These are phyloP conservation scores for Epinotia bilunana DNA, from an alignment of 2,888 invertebrate genomes.

Conservation along the genomic window DNA sequence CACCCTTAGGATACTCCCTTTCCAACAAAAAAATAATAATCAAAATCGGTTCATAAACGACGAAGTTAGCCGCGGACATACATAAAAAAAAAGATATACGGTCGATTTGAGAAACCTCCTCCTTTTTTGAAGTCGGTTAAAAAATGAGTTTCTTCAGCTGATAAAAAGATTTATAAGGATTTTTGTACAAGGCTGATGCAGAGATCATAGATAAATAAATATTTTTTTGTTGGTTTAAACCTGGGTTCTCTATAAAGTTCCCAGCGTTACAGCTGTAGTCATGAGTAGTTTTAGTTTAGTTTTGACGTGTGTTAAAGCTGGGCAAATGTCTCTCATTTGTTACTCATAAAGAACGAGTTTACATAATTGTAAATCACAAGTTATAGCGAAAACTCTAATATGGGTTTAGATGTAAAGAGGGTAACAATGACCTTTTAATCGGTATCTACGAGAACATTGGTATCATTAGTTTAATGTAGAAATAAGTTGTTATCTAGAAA, in stretches of 20 bases:
- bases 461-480: too few relatives aligned
- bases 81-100: too few relatives aligned
- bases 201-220: not conserved
- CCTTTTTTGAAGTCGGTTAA: too few relatives aligned
- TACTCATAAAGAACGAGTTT: not conserved
- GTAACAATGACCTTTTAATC: not conserved
- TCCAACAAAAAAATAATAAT: too few relatives aligned
- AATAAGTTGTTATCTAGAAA: too few relatives aligned
- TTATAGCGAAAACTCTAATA: not conserved
- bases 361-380: not conserved
- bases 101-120: too few relatives aligned
- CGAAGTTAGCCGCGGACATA: too few relatives aligned
- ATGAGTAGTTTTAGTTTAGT: not conserved
- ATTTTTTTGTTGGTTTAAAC: not conserved
- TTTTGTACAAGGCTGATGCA: not conserved
- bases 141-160: not conserved
- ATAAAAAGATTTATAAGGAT: too few relatives aligned
- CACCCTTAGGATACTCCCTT: too few relatives aligned
- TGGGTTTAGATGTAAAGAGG: not conserved
- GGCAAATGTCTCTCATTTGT: not conserved
- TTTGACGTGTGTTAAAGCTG: not conserved
- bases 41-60: too few relatives aligned
- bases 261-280: not conserved
- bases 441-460: too few relatives aligned
- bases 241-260: not conserved